Evolutionary conservation across 2,113 vertebrate species (phyloP).

Genomic region (Leucoraja erinaceus): DNA sequence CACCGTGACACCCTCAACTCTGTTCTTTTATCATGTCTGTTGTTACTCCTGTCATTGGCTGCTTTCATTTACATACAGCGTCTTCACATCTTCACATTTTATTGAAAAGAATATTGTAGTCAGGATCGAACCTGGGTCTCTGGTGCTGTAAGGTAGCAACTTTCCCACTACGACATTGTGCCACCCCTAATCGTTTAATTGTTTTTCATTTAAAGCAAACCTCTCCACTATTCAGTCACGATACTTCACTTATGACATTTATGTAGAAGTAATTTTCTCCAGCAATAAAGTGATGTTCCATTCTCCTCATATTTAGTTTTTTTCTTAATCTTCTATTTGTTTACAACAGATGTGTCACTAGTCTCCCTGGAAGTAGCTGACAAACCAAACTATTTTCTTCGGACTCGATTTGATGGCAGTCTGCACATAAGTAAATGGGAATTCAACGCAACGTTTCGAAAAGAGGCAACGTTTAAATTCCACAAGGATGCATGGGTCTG

Average conservation of each 20-base stretch:
- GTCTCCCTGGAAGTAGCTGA: constrained; percentile 80
- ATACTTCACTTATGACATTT: neutral
- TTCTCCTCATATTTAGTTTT: neutral
- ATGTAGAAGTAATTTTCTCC: neutral
- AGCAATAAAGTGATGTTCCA: neutral
- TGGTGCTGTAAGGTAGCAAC: too few relatives aligned
- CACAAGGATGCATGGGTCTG: constrained; percentile 75
- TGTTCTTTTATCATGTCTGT: too few relatives aligned
- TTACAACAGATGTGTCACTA: constrained; percentile 66
- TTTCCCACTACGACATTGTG: too few relatives aligned
- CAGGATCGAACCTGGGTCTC: too few relatives aligned
- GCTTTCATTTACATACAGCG: neutral
- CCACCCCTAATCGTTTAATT: too few relatives aligned
- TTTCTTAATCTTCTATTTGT: constrained; percentile 34
- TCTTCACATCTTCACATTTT: neutral
- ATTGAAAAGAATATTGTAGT: neutral
- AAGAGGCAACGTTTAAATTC: constrained; percentile 73
- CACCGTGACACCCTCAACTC: too few relatives aligned
- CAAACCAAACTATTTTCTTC: constrained; percentile 86
- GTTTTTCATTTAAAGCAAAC: too few relatives aligned
- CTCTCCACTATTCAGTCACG: neutral
- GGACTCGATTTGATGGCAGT: constrained; percentile 54
- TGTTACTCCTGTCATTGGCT: too few relatives aligned
- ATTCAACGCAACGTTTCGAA: constrained; percentile 62
- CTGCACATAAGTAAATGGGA: constrained; percentile 75